A percentile compares a stretch with the other conserved stretches of the same genome.
Evolutionary conservation across 2,797 vertebrate genomes (phyloP).

Genomic region (Paramormyrops hopkinsi): DNA sequence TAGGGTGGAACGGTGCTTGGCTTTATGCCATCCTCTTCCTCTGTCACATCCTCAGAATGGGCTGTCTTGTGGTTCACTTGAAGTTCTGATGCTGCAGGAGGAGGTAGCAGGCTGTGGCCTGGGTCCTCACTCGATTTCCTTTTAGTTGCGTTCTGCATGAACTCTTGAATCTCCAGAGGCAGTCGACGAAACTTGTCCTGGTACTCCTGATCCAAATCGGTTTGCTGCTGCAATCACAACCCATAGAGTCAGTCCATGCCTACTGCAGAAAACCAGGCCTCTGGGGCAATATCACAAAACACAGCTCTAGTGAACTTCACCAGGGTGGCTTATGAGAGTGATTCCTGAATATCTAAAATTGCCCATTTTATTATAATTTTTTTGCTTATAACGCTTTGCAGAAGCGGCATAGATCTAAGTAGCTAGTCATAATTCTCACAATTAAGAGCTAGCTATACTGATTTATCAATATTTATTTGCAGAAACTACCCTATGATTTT

Average conservation of each 20-base stretch:
- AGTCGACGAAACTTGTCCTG: constrained; percentile 93
- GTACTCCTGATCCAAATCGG: constrained; percentile 85
- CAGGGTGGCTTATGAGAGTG: not conserved
- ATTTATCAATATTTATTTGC: not conserved
- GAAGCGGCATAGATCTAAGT: not conserved
- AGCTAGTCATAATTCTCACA: not conserved
- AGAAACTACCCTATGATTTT: not conserved
- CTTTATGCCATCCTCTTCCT: constrained; percentile 50
- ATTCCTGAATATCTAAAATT: not conserved
- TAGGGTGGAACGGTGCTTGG: constrained; percentile 62
- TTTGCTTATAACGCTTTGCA: not conserved
- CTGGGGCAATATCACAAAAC: not conserved
- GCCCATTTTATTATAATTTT: not conserved
- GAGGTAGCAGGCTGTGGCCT: constrained; percentile 71
- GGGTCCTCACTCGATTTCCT: constrained; percentile 74
- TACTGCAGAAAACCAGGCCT: not conserved
- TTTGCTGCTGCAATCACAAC: constrained; percentile 74
- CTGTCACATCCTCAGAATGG: constrained; percentile 40
- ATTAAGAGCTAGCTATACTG: not conserved
- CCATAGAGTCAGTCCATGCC: not conserved
- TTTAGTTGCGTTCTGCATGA: constrained; percentile 89
- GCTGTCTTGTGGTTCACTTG: constrained; percentile 76
- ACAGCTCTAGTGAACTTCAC: not conserved
- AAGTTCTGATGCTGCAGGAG: constrained; percentile 67
- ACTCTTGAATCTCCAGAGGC: constrained; percentile 90